Conservation (phyloP, 1,140 invertebrate species). For the Lamellibrachia luymesi region DNA sequence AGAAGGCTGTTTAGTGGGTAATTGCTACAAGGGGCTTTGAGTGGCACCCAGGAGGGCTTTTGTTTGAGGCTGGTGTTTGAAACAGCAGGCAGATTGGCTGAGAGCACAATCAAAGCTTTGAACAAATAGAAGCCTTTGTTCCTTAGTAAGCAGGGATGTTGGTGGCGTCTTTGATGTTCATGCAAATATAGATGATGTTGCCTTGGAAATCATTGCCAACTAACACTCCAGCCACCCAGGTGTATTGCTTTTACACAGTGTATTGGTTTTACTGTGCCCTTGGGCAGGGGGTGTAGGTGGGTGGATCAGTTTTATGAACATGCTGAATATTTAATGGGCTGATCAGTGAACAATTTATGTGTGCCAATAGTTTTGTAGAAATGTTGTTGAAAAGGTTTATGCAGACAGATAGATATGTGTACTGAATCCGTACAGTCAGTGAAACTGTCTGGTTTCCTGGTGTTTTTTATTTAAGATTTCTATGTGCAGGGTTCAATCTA, state of each 20-base stretch:
- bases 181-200: neutral
- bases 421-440: no score
- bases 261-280: neutral
- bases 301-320: neutral
- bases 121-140: neutral
- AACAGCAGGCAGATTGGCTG: slow-evolving; percentile 3
- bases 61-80: slow-evolving; percentile 4
- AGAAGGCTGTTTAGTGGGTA: neutral
- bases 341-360: neutral
- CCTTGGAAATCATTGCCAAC: neutral
- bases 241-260: neutral
- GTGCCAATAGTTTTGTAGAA: neutral
- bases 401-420: neutral
- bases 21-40: neutral
- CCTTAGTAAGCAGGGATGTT: neutral
- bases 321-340: neutral
- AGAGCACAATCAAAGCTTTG: neutral
- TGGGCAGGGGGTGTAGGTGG: neutral
- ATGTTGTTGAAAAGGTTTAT: neutral
- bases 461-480: neutral
- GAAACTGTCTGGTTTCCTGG: neutral
- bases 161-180: neutral
- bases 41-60: neutral
- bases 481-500: no score
- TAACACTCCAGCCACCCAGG: neutral